Evolutionary conservation across 1,140 invertebrate species (phyloP), one percentile per base, ranked within the genome.

Genomic region (Helicoverpa zea): DNA sequence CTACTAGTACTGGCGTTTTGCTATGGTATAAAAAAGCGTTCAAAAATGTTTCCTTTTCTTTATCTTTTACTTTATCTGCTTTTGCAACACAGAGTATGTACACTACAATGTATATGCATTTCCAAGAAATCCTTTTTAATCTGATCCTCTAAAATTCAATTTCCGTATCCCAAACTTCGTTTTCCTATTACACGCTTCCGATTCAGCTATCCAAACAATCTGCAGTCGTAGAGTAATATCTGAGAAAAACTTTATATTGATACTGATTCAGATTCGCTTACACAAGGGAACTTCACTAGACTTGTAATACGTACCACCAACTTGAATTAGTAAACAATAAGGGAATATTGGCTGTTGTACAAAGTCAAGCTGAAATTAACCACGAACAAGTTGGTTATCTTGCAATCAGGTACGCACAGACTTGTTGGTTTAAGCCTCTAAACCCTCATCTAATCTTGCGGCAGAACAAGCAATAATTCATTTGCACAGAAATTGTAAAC

Each of bases 361-460:
- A 56, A 58, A 58, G n/a, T 23, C 18, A 58, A 18, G 56, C 56
- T 0, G 2, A 16, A 56, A 16, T 56, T 58, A 58, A 5, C 56
- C 56, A 58, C 18, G 56, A 58, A 58, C 56, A 18, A 58, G 56
- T 58, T 58, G n/a, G 56, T 58, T 58, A 58, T 58, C 56, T 18
- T 18, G 56, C 18, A 18, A 58, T 58, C 56, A 58, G 56, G 56
- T 58, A 58, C n/a, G 56, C 56, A 18, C 56, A 58, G 56, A 18
- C 7, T 58, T 58, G 56, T 58, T 58, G 11, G 12, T 12, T 35
- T 63, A 16, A 47, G 7, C 63, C 14, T 2, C 56, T 23, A 23
- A 58, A 66, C 35, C 63, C 35, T 66, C n/a, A 35, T 47, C 30
- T 66, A 66, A 66, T 47, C 14, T 63, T 63, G 61, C 3, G 61